Percentiles rank a stretch among this genome's conserved stretches.
Conservation (phyloP, 2,113 vertebrate genomes). For the Scophthalmus maximus region DNA sequence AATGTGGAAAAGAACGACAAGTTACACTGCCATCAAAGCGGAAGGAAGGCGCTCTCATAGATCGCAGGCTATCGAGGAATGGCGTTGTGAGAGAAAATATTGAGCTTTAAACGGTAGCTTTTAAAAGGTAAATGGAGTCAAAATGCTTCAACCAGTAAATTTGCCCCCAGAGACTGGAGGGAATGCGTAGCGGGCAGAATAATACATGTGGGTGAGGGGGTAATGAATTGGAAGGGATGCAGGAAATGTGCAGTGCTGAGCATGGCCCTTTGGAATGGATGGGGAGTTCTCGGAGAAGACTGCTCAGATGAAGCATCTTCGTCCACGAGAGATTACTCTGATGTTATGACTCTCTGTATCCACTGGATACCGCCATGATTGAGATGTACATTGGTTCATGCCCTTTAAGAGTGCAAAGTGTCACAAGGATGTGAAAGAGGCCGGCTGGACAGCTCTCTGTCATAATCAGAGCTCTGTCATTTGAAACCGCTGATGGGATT, state of each 20-base stretch:
- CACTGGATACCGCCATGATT: neutral
- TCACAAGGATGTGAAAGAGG: neutral
- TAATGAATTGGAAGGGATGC: constrained; percentile 83
- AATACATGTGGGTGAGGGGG: constrained; percentile 76
- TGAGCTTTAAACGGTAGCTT: constrained; percentile 77
- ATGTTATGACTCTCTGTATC: constrained; percentile 14
- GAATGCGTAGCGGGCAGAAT: constrained; percentile 76
- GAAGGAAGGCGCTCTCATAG: constrained; percentile 49
- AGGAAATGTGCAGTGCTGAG: constrained; percentile 68
- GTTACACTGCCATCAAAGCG: constrained; percentile 50
- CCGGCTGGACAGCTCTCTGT: neutral
- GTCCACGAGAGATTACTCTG: constrained; percentile 33
- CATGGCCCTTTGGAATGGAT: constrained; percentile 69
- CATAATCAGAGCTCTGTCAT: neutral
- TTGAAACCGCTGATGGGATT: neutral
- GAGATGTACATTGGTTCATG: constrained; percentile 22
- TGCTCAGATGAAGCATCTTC: constrained; percentile 56
- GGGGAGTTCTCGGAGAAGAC: constrained; percentile 63
- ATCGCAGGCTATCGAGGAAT: constrained; percentile 65
- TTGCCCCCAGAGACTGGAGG: constrained; percentile 77
- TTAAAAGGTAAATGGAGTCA: constrained; percentile 82
- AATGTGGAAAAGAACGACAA: constrained; percentile 9
- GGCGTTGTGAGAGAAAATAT: constrained; percentile 62
- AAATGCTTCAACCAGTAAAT: constrained; percentile 81
- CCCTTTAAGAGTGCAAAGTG: neutral